A percentile compares a stretch with the other conserved stretches of the same genome.
phyloP scores from a whole-genome alignment of 2,888 invertebrate genomes.

The Agrilus biguttatus region DNA sequence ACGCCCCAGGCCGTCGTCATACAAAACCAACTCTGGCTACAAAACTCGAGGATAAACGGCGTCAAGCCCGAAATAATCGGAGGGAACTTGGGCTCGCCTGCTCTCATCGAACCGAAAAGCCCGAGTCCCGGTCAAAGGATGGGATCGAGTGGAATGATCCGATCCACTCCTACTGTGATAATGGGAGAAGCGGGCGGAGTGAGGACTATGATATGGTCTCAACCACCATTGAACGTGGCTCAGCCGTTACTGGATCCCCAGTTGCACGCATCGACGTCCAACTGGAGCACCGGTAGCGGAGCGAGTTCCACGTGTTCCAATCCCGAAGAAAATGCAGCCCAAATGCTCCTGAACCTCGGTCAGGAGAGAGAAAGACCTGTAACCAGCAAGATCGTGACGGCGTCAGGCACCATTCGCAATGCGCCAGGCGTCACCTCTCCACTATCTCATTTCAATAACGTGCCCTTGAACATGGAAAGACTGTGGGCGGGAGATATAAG shows the following conservation, averaged over 20 bases:
- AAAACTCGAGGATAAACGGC: constrained; percentile 55
- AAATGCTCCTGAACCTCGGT: constrained; percentile 60
- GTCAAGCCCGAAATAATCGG: constrained; percentile 68
- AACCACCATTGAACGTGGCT: constrained; percentile 34
- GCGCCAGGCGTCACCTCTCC: constrained; percentile 12
- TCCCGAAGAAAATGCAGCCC: constrained; percentile 43
- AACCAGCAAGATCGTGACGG: constrained; percentile 7
- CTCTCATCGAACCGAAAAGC: constrained; percentile 19
- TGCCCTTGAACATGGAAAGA: constrained; percentile 77
- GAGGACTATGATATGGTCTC: constrained; percentile 54
- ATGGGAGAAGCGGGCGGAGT: constrained; percentile 91
- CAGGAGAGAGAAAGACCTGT: constrained; percentile 35
- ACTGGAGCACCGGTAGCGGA: constrained; percentile 20
- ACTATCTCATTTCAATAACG: constrained; percentile 37
- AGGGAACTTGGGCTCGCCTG: constrained; percentile 27
- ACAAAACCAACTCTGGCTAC: constrained; percentile 28
- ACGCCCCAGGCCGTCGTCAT: constrained; percentile 17
- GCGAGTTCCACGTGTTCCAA: constrained; percentile 18
- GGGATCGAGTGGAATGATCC: constrained; percentile 28
- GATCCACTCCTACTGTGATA: constrained; percentile 71
- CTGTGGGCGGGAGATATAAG: constrained; percentile 81
- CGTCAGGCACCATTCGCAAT: constrained; percentile 13
- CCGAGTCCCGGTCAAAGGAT: constrained; percentile 17
- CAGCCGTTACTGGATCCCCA: constrained; percentile 23
- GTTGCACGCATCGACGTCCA: constrained; percentile 25